phyloP scores from a whole-genome alignment of 2,888 invertebrate genomes.

The Cryptops parisi region DNA sequence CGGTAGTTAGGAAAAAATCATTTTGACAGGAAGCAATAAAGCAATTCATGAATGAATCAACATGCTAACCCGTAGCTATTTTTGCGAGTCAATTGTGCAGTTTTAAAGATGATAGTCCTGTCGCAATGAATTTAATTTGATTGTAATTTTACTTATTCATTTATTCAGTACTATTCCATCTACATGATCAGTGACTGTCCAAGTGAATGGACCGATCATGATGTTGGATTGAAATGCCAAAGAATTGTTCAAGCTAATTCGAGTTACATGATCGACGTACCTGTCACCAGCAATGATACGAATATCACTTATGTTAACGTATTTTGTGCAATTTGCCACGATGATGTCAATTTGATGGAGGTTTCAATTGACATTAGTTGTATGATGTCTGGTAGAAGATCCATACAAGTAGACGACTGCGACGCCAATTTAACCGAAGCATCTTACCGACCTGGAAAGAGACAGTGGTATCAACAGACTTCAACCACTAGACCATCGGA shows the following conservation, averaged over 20 bases:
- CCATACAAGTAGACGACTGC: background rate
- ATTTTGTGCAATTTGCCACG: slow-evolving; percentile 20
- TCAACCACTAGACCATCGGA: no score
- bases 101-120: no score
- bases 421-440: background rate
- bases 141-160: no score
- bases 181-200: slow-evolving; percentile 19
- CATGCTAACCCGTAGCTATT: no score
- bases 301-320: slow-evolving; percentile 18
- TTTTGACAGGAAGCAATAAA: no score
- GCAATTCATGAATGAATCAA: no score
- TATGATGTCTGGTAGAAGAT: background rate
- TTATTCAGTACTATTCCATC: no score
- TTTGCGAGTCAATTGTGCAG: no score
- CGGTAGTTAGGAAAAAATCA: no score
- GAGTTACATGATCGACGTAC: slow-evolving; percentile 19
- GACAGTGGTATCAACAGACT: background rate
- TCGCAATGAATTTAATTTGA: no score
- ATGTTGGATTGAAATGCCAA: slow-evolving; percentile 4
- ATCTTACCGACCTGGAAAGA: background rate
- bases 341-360: slow-evolving; percentile 14
- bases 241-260: background rate
- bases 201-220: background rate
- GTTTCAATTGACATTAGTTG: background rate
- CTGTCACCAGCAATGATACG: slow-evolving; percentile 16